Conservation (phyloP, 2,797 vertebrate species). For the Antrozous pallidus region DNA sequence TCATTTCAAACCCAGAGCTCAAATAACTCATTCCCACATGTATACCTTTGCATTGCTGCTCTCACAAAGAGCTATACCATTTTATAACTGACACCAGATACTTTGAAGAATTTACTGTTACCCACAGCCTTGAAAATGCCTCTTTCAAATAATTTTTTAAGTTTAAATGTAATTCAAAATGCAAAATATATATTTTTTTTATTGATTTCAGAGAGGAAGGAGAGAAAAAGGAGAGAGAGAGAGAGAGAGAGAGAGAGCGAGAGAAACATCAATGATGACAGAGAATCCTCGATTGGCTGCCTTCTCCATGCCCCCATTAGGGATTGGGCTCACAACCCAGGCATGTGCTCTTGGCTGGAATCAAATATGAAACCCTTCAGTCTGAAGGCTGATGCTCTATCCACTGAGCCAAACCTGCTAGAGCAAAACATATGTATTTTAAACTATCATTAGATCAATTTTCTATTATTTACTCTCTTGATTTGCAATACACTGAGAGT, state of each 20-base stretch:
- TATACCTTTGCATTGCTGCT: not conserved
- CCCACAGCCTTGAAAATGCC: not conserved
- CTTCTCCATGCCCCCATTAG: too few relatives aligned
- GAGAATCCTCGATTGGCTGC: too few relatives aligned
- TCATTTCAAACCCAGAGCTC: not conserved
- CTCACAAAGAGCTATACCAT: not conserved
- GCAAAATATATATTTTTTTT: not conserved
- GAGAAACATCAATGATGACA: too few relatives aligned
- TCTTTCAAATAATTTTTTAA: constrained; percentile 33
- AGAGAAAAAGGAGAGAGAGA: too few relatives aligned
- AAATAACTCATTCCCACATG: not conserved
- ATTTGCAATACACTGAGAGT: not conserved
- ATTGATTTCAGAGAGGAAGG: too few relatives aligned
- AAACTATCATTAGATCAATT: not conserved
- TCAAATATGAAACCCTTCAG: too few relatives aligned
- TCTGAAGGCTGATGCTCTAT: too few relatives aligned
- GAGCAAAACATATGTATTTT: not conserved
- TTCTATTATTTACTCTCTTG: constrained; percentile 15
- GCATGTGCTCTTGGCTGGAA: too few relatives aligned
- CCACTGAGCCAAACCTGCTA: too few relatives aligned
- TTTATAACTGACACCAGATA: not conserved
- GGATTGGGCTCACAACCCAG: too few relatives aligned
- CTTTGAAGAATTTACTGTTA: not conserved
- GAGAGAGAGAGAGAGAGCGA: too few relatives aligned
- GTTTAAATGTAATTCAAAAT: not conserved